These are phyloP conservation scores for Dendrolimus punctatus DNA, from an alignment of 1,140 invertebrate species.

Conservation along the genomic window DNA sequence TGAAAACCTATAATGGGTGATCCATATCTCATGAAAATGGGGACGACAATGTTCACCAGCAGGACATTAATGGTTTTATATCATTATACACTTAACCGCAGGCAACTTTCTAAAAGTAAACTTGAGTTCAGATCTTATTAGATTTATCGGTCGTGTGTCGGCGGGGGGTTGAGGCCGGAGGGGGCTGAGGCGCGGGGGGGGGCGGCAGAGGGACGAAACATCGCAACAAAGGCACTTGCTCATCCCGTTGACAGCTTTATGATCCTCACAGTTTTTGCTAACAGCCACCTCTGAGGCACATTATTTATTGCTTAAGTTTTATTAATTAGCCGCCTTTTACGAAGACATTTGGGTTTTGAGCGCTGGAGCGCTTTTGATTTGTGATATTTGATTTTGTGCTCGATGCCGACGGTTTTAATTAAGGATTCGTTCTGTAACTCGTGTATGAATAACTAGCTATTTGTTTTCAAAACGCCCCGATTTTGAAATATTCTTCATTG, in stretches of 20 bases:
- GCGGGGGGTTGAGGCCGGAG: neutral
- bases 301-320: conserved; percentile 63
- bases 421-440: neutral
- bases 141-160: too few relatives aligned
- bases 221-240: conserved; percentile 61
- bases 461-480: too few relatives aligned
- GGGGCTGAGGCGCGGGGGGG: conserved; percentile 14
- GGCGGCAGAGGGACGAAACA: conserved; percentile 42
- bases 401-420: conserved; percentile 18
- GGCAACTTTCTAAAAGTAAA: too few relatives aligned
- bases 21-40: too few relatives aligned
- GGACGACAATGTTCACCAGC: too few relatives aligned
- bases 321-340: conserved; percentile 60
- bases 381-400: conserved; percentile 28
- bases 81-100: too few relatives aligned
- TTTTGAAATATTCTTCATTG: too few relatives aligned
- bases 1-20: too few relatives aligned
- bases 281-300: conserved; percentile 39
- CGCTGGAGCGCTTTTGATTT: conserved; percentile 6
- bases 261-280: conserved; percentile 66
- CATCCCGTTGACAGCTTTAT: conserved; percentile 60
- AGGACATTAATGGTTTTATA: too few relatives aligned
- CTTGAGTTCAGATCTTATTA: too few relatives aligned
- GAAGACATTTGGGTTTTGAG: conserved; percentile 6
- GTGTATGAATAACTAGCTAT: too few relatives aligned